A percentile compares a stretch with the other conserved stretches of the same genome.
Evolutionary conservation across 2,888 invertebrate species (phyloP).

Genomic region (Biston stratarius): DNA sequence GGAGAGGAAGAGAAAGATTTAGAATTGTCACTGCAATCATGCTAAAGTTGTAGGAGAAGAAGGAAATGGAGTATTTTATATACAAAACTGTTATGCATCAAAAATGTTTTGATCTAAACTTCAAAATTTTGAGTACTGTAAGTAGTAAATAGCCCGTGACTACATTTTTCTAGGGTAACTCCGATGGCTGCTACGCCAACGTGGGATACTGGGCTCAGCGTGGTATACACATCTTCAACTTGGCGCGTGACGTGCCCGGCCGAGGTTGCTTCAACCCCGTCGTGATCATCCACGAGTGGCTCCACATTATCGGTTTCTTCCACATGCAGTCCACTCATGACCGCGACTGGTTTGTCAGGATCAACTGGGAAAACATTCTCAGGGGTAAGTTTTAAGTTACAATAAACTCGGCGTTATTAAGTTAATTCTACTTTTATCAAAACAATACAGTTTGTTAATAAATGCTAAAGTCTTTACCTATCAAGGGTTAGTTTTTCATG

Average conservation of each 20-base stretch:
- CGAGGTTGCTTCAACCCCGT: slow-evolving; percentile 81
- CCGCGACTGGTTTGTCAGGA: slow-evolving; percentile 82
- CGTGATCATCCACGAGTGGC: slow-evolving; percentile 89
- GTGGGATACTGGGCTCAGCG: slow-evolving; percentile 60
- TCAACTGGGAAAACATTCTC: slow-evolving; percentile 89
- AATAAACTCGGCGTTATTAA: too few relatives aligned
- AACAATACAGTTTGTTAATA: too few relatives aligned
- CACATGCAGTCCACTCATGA: slow-evolving; percentile 68
- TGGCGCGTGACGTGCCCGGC: slow-evolving; percentile 72
- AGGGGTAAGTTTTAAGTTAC: slow-evolving; percentile 63
- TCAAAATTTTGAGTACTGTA: background rate
- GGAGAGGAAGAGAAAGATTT: too few relatives aligned
- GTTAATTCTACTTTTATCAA: too few relatives aligned
- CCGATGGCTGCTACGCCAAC: slow-evolving; percentile 62
- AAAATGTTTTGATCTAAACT: too few relatives aligned
- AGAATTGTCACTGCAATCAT: too few relatives aligned
- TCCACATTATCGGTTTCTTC: slow-evolving; percentile 63
- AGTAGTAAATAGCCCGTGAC: background rate
- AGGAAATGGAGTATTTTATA: too few relatives aligned
- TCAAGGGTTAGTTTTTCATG: too few relatives aligned
- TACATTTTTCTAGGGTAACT: slow-evolving; percentile 46
- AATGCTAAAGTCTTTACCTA: too few relatives aligned
- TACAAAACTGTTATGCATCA: too few relatives aligned
- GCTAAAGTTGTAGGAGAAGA: too few relatives aligned
- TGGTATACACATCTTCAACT: slow-evolving; percentile 73